phyloP scores from a whole-genome alignment of 1,140 invertebrate species.

The Schlechtendalia chinensis region DNA sequence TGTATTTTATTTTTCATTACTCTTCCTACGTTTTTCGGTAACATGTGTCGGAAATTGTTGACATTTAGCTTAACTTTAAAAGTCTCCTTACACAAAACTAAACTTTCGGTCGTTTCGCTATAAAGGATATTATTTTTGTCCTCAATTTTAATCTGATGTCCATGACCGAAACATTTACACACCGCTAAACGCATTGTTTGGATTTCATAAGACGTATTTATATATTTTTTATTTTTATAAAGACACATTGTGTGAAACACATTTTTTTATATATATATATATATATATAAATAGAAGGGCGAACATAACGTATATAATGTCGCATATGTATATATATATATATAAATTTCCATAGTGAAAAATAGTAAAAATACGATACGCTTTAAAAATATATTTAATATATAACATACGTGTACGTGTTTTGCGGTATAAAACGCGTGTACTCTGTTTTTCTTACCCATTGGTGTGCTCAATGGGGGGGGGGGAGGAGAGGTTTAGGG shows the following conservation, averaged over 20 bases:
- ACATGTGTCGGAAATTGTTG: conserved; percentile 38
- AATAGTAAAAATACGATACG: too few relatives aligned
- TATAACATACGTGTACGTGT: too few relatives aligned
- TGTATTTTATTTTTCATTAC: background rate
- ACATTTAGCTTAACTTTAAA: conserved; percentile 31
- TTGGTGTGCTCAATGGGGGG: too few relatives aligned
- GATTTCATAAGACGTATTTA: background rate
- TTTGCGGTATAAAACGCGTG: too few relatives aligned
- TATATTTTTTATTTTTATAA: background rate
- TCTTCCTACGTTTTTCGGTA: background rate
- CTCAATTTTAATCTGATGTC: conserved; percentile 8
- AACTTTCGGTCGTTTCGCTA: background rate
- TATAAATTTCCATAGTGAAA: too few relatives aligned
- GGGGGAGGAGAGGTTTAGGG: too few relatives aligned
- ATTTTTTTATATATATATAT: background rate
- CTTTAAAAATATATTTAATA: too few relatives aligned
- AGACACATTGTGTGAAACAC: background rate
- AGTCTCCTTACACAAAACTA: background rate
- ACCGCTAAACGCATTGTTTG: conserved; percentile 19
- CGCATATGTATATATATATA: too few relatives aligned
- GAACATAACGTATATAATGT: too few relatives aligned
- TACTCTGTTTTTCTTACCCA: too few relatives aligned
- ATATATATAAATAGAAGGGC: background rate
- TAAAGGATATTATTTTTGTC: background rate
- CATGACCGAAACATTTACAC: background rate